Base-by-base conservation (phyloP, 2,797 vertebrate genomes). In the Philypnodon macrostomus region DNA sequence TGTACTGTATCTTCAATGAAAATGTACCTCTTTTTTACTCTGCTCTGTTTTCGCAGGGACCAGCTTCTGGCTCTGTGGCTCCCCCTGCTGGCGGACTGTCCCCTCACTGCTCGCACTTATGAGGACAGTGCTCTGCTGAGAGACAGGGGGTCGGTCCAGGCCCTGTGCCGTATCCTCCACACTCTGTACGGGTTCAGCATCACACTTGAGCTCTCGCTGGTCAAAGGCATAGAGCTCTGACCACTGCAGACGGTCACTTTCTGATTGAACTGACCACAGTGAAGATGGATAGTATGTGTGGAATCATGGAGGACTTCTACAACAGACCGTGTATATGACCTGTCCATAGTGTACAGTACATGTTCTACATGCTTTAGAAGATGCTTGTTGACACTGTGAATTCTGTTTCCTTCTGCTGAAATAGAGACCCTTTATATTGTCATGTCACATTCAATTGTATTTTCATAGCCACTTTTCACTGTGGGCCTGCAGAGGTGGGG, bases 221-320 rank as follows among this genome's bases (percentile, higher is more conserved):
- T 96, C 49, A 99, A 97, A 89, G 95, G 96, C 48, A 91, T 99
- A 29, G 93, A 96, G 32, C 91, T 98, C 80, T 98, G 93, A 90
- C n/a, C n/a, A n/a, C n/a, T n/a, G n/a, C n/a, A n/a, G n/a, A n/a
- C n/a, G n/a, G n/a, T n/a, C 80, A 75, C 29, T 31, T 24, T 24
- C 27, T 8, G 8, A 41, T 1, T 1, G n/a, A 41, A 26, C 38
- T 24, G 23, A 41, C 13, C 6, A 7, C 23, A 15, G 38, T 23
- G 23, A 41, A n/a, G 24, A 15, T 8, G n/a, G 5, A 39, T 19
- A 8, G 8, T 41, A 6, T 23, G 21, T 23, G 6, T 23, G 21
- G 21, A 23, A 23, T 23, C 6, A 3, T 3, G 21, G 27, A 29
- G 9, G 27, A 29, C 8, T 1, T 29, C 8, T 11, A 10, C 27